Evolutionary conservation across 1,140 invertebrate species (phyloP), one percentile per base, ranked within the genome.

Genomic region (Formica selysi): DNA sequence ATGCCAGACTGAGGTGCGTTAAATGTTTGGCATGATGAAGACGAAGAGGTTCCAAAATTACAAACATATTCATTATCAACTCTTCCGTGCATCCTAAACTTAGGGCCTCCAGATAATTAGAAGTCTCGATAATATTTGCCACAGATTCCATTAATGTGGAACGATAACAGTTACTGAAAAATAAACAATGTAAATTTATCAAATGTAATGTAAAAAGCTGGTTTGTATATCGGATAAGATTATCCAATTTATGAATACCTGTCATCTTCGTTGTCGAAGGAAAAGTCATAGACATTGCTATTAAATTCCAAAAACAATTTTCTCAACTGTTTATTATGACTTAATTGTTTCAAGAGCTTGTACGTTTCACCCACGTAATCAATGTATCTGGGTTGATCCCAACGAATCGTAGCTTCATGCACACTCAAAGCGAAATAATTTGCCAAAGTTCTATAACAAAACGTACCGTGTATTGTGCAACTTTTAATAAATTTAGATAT

Each of bases 1-100:
- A 97, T 70, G 97, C 97, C 76, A 98, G 93, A 90, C 96, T 95
- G 3, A 97, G 94, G 70, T 95, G 95, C 74, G 95, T 94, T 11
- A 97, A 87, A 11, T 94, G 94, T 86, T 94, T 94, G 61, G 95
- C 91, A 65, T 96, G 96, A 87, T 95, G 92, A 41, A 94, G 86
- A 51, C 93, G 93, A 32, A 97, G 89, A 0, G 94, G 86, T 22
- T 94, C 92, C 19, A 97, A 85, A 62, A 97, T 92, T 51, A 92
- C 78, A 76, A 94, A 94, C n/a, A 95, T 93, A 90, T 95, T 95
- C 59, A 94, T 92, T 54, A 95, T 93, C 36, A 96, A 90, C 51
- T 96, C 96, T 93, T 96, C 96, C 29, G 96, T 94, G 87, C 96
- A 97, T 73, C 96, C 96, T 44, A 97, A 90, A 80, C 95, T 96